Percentiles rank a stretch among this genome's conserved stretches.
These are phyloP conservation scores for Pristionchus japonicus DNA, from an alignment of 2,888 invertebrate species.

Conservation along the genomic window DNA sequence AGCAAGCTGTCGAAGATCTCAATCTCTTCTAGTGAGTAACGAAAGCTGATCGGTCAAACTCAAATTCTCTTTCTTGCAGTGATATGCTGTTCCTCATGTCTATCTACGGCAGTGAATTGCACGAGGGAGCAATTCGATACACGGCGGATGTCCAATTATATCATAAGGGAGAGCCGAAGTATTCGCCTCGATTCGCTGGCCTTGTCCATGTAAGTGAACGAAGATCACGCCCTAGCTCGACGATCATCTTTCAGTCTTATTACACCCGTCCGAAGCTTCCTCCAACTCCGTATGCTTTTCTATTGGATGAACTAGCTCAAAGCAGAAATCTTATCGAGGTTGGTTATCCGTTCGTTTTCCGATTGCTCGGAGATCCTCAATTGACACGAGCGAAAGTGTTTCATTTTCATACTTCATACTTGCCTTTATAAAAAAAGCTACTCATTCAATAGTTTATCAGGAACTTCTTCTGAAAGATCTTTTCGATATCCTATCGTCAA, in stretches of 20 bases:
- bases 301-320: neutral
- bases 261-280: neutral
- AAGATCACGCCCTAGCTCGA: neutral
- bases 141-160: neutral
- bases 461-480: too few species aligned
- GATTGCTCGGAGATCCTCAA: too few species aligned
- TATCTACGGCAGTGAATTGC: neutral
- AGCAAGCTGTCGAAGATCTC: neutral
- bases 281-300: neutral
- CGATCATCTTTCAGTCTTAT: neutral
- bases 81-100: neutral
- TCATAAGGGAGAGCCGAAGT: neutral
- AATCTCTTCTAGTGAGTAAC: neutral
- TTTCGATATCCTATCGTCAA: too few species aligned
- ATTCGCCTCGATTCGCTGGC: neutral
- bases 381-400: too few species aligned
- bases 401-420: too few species aligned
- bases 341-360: too few species aligned
- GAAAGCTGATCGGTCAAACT: neutral
- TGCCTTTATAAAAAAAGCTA: too few species aligned
- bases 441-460: too few species aligned
- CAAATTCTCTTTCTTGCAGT: neutral
- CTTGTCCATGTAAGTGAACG: neutral
- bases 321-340: neutral
- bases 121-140: neutral